Evolutionary conservation across 2,113 vertebrate genomes (phyloP), one percentile per base, ranked within the genome.

Genomic region (Takifugu flavidus): DNA sequence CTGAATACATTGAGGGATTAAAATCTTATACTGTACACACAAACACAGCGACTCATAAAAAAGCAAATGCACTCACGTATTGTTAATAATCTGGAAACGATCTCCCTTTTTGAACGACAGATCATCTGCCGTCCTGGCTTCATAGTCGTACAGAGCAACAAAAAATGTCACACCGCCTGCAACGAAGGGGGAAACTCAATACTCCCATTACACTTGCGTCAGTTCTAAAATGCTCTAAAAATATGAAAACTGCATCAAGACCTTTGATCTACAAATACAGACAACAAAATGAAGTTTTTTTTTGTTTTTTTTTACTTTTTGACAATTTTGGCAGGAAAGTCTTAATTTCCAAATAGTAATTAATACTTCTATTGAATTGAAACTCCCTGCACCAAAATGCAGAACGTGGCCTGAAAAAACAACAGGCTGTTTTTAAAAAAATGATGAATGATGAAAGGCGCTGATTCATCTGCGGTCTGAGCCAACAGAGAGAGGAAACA

Each of bases 61-160:
- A 49, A 50, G 13, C 27, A 31, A 51, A 56, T 70, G 15, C 6
- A 94, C 95, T 96, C 92, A 98, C 97, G 96, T 98, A 88, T 99
- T 99, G 87, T 99, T 99, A 87, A 99, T 97, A 83, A 99, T 98
- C 90, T 99, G 96, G 92, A 98, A 99, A 76, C 96, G 92, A 91
- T 99, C 96, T 25, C 96, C 95, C 79, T 99, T 99, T 86, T 93
- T 96, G 89, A 99, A 99, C 7, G 97, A 99, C 85, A 99, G 94
- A 77, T 99, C 97, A 65, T 99, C 97, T 31, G 93, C 92, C 73
- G 97, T 99, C 90, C 97, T 94, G 61, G 96, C 97, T 92, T 99
- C 97, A 68, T 99, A 99, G 89, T 99, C 97, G 65, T 99, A 99
- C 89, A 99, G 93, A 71, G 97, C 95, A 82, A 99, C 97, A 84